Percentiles rank a stretch among this genome's conserved stretches.
These are phyloP conservation scores for Rhynchotus rufescens DNA, from an alignment of 2,797 vertebrate species.

Conservation along the genomic window DNA sequence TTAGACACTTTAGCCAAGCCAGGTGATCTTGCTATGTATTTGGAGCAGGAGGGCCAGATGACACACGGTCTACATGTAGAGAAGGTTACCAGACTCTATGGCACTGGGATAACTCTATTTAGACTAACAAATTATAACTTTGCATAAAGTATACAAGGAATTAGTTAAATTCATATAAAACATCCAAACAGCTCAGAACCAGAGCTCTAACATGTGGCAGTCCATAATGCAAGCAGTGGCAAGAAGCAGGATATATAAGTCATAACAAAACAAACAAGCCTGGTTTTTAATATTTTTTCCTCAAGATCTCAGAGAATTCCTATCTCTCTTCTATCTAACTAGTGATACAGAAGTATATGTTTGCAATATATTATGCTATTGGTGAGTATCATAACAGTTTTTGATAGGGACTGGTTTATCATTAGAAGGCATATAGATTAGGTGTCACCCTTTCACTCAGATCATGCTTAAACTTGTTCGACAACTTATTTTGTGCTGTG, in stretches of 20 bases:
- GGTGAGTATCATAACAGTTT: background rate
- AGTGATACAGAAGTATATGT: background rate
- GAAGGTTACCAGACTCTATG: background rate
- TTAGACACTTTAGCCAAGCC: background rate
- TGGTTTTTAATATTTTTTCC: fast-evolving
- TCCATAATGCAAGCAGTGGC: background rate
- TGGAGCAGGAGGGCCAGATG: background rate
- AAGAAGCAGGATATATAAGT: background rate
- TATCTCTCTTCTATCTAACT: background rate
- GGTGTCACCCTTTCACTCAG: background rate
- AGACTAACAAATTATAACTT: background rate
- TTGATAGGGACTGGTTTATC: background rate
- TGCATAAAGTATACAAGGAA: background rate
- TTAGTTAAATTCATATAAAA: background rate
- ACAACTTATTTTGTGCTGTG: background rate
- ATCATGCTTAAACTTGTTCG: background rate
- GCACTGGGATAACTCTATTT: background rate
- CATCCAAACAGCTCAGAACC: background rate
- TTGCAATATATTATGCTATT: background rate
- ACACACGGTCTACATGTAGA: background rate
- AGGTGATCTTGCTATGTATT: background rate
- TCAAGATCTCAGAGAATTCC: background rate
- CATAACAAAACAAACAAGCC: background rate
- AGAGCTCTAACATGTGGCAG: background rate
- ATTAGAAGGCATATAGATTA: background rate